A percentile compares a stretch with the other conserved stretches of the same genome.
Evolutionary conservation across 2,888 invertebrate genomes (phyloP).

Genomic region (Cryptocephalus moraei): DNA sequence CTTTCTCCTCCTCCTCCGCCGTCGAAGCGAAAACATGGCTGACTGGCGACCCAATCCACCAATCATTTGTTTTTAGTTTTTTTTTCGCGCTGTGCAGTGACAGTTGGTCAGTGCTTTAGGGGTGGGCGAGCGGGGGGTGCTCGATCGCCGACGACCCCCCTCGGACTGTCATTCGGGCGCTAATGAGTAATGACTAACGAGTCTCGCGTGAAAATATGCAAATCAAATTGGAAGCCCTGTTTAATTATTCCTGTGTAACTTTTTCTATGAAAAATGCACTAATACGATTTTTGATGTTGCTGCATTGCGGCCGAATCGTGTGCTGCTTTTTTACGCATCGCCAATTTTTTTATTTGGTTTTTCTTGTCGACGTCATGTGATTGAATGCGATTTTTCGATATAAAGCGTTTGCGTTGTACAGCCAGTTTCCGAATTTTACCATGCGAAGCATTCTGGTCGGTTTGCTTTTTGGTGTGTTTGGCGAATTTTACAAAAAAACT

Average conservation of each 20-base stretch:
- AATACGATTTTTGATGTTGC: constrained; percentile 27
- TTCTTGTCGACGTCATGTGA: too few species aligned
- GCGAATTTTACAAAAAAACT: too few species aligned
- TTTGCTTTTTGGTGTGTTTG: too few species aligned
- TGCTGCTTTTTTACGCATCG: too few species aligned
- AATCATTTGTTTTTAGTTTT: constrained; percentile 36
- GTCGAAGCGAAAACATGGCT: constrained; percentile 28
- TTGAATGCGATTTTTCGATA: too few species aligned
- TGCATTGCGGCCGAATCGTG: constrained; percentile 13
- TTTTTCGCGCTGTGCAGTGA: constrained; percentile 32
- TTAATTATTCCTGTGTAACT: constrained; percentile 35
- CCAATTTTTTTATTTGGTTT: too few species aligned
- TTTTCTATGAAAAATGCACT: constrained; percentile 28
- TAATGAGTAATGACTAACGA: constrained; percentile 43
- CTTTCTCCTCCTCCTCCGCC: constrained; percentile 3
- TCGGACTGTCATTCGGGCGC: constrained; percentile 33
- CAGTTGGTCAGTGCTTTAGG: constrained; percentile 29
- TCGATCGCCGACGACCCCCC: constrained; percentile 22
- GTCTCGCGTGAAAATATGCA: constrained; percentile 40
- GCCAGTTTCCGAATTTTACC: too few species aligned
- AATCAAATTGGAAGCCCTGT: constrained; percentile 41
- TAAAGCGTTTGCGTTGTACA: too few species aligned
- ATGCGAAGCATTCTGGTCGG: too few species aligned
- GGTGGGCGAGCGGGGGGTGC: constrained; percentile 14
- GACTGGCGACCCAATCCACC: constrained; percentile 35